Conservation (phyloP, 2,113 vertebrate genomes). For the Pangasianodon gigas region DNA sequence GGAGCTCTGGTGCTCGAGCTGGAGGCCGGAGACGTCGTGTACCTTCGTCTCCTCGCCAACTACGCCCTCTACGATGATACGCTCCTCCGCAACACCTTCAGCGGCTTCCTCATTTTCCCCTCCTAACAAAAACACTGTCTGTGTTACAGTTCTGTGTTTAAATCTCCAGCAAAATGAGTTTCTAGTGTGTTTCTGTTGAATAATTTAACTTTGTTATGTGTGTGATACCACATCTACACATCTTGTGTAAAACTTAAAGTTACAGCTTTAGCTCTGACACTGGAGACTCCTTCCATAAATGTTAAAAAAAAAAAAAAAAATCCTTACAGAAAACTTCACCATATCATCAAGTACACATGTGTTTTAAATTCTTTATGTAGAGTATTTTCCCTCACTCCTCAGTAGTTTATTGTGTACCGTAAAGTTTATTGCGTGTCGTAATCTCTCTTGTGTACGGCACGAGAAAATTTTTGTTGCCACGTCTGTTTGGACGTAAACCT, state of each 20-base stretch:
- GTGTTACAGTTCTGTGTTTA: not conserved
- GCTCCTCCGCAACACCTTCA: slow-evolving; percentile 19
- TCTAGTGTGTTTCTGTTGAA: not conserved
- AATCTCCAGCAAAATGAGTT: not conserved
- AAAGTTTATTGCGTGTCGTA: not conserved
- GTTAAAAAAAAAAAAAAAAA: not conserved
- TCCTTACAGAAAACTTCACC: not conserved
- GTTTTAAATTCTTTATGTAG: not conserved
- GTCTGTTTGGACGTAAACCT: slow-evolving; percentile 14
- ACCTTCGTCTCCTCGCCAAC: not conserved
- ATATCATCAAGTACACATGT: not conserved
- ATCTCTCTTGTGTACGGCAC: not conserved
- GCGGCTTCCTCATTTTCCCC: slow-evolving; percentile 21
- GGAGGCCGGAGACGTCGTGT: not conserved
- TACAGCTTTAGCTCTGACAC: not conserved
- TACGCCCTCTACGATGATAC: slow-evolving; percentile 9
- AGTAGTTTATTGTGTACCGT: not conserved
- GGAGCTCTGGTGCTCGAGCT: not conserved
- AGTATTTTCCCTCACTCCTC: not conserved
- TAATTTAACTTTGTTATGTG: too few relatives aligned
- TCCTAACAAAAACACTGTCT: not conserved
- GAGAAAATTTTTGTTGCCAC: not conserved
- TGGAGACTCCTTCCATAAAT: not conserved
- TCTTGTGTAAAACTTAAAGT: too few relatives aligned
- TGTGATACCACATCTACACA: not conserved